A percentile compares a stretch with the other conserved stretches of the same genome.
Evolutionary conservation across 2,888 invertebrate species (phyloP).

Genomic region (Abrostola triplasia): DNA sequence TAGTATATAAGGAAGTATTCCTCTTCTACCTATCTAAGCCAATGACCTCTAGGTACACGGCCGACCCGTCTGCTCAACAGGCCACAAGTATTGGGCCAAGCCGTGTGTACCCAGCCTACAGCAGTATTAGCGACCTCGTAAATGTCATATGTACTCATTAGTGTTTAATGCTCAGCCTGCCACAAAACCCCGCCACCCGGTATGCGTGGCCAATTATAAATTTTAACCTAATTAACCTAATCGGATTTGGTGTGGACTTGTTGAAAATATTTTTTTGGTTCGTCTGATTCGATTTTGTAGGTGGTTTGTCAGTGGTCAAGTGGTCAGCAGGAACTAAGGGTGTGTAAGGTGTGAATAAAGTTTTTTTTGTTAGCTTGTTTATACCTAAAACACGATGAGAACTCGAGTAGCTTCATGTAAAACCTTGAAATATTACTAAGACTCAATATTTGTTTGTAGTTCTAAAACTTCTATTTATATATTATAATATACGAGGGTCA

Average conservation of each 20-base stretch:
- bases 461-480: too few relatives aligned
- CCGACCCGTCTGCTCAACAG: not conserved
- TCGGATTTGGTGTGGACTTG: constrained; percentile 53
- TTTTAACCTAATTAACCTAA: constrained; percentile 69
- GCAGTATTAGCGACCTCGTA: constrained; percentile 62
- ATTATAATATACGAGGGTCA: too few relatives aligned
- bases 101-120: constrained; percentile 23
- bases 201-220: constrained; percentile 70
- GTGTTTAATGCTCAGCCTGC: constrained; percentile 68
- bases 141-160: constrained; percentile 70
- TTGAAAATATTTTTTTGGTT: constrained; percentile 41
- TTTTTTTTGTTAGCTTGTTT: too few relatives aligned
- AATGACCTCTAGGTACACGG: too few relatives aligned
- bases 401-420: too few relatives aligned
- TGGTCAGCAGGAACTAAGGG: not conserved
- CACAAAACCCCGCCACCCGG: constrained; percentile 62
- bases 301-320: constrained; percentile 13
- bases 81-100: not conserved
- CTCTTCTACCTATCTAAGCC: too few relatives aligned
- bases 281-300: constrained; percentile 22
- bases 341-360: too few relatives aligned
- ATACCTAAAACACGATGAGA: too few relatives aligned
- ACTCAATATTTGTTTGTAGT: too few relatives aligned
- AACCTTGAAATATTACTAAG: too few relatives aligned
- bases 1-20: too few relatives aligned